Evolutionary conservation across 2,888 invertebrate species (phyloP).

Genomic region (Leptopilina drosophilae): DNA sequence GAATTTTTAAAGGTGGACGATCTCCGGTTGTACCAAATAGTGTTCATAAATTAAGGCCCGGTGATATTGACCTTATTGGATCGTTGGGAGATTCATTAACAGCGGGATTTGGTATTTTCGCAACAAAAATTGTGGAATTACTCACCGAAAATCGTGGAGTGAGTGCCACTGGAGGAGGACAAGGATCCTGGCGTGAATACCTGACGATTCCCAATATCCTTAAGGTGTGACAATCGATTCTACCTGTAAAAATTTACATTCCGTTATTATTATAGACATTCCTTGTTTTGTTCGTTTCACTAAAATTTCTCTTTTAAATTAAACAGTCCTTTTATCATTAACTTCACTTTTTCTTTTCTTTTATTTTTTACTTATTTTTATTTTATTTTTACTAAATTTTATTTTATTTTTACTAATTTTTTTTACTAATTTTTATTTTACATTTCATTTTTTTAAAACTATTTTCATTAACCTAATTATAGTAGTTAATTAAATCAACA

Average conservation of each 20-base stretch:
- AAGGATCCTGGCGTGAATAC: constrained; percentile 84
- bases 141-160: constrained; percentile 70
- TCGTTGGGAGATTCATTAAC: constrained; percentile 82
- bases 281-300: not conserved
- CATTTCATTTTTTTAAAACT: no score
- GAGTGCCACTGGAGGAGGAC: constrained; percentile 79
- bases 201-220: constrained; percentile 86
- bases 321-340: no score
- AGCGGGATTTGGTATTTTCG: constrained; percentile 80
- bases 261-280: not conserved
- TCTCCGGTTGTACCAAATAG: constrained; percentile 76
- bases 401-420: no score
- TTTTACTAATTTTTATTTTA: no score
- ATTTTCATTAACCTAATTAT: no score
- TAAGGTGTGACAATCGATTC: constrained; percentile 76
- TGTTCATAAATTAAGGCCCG: constrained; percentile 81
- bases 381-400: no score
- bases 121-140: constrained; percentile 76
- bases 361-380: no score
- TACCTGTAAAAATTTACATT: constrained; percentile 11
- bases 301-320: no score
- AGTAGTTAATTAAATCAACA: no score
- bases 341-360: no score
- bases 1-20: constrained; percentile 57
- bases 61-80: constrained; percentile 81